Evolutionary conservation across 2,113 vertebrate species (phyloP).

Genomic region (Pteruthius melanotis): DNA sequence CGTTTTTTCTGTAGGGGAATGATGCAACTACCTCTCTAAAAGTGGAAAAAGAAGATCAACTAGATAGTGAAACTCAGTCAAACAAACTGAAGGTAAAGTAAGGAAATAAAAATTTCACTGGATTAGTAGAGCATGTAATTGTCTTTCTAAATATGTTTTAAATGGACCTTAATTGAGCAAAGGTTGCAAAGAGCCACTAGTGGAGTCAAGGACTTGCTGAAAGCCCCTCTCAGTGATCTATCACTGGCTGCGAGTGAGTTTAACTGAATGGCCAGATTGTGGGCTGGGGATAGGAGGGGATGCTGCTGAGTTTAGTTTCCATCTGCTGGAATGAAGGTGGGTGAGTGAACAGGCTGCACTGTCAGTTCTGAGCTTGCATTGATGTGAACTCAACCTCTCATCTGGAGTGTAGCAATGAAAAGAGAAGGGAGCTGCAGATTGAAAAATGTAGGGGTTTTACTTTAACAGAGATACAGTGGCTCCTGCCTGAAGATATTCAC

Average conservation of each 20-base stretch:
- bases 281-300: neutral
- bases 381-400: neutral
- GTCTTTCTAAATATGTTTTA: neutral
- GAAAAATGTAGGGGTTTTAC: neutral
- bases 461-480: neutral
- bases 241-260: neutral
- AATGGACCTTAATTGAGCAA: neutral
- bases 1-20: slow-evolving; percentile 41
- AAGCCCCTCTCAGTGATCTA: neutral
- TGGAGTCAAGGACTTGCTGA: neutral
- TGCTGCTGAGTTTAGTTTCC: neutral
- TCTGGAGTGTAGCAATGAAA: neutral
- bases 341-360: neutral
- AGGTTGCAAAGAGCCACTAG: neutral
- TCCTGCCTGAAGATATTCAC: neutral
- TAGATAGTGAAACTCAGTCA: slow-evolving; percentile 45
- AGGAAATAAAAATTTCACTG: neutral
- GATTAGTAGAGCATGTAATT: neutral
- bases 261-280: neutral
- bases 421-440: neutral
- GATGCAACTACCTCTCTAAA: slow-evolving; percentile 60
- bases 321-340: neutral
- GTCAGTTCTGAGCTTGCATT: neutral
- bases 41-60: slow-evolving; percentile 47
- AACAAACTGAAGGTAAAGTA: slow-evolving; percentile 51